Conservation (phyloP, 2,888 invertebrate species). For the Syrphus vitripennis region DNA sequence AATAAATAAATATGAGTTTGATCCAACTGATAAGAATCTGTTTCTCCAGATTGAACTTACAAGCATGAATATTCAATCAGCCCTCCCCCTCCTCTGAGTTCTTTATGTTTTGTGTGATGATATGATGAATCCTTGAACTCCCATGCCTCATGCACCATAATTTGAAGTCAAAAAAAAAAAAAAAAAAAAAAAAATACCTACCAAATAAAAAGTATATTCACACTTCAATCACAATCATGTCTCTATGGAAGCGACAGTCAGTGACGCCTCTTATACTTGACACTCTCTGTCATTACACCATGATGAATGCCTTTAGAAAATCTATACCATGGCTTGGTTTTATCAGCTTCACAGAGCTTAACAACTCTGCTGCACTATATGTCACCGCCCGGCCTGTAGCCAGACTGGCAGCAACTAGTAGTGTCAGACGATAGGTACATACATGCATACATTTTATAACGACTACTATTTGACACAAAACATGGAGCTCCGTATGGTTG, state of each 20-base stretch:
- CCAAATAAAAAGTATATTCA: too few species aligned
- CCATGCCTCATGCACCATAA: not conserved
- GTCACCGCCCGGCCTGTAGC: not conserved
- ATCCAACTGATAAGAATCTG: not conserved
- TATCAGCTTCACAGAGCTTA: not conserved
- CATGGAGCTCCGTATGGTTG: not conserved
- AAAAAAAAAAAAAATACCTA: too few species aligned
- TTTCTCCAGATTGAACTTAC: not conserved
- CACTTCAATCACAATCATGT: conserved; percentile 10
- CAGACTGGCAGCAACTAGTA: conserved; percentile 8
- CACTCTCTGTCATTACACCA: not conserved
- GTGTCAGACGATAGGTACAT: conserved; percentile 4
- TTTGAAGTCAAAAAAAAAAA: not conserved
- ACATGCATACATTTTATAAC: too few species aligned
- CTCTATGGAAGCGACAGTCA: not conserved
- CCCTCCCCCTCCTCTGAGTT: not conserved
- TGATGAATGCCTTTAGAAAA: not conserved
- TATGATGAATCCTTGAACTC: conserved; percentile 2
- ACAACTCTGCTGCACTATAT: not conserved
- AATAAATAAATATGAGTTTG: not conserved
- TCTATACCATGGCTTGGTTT: too few species aligned
- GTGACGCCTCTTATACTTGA: conserved; percentile 2
- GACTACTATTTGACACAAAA: conserved; percentile 11
- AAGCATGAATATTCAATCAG: not conserved
- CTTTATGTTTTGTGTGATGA: not conserved